phyloP scores from a whole-genome alignment of 64 coral and sea anemone species.

The Pocillopora damicornis region DNA sequence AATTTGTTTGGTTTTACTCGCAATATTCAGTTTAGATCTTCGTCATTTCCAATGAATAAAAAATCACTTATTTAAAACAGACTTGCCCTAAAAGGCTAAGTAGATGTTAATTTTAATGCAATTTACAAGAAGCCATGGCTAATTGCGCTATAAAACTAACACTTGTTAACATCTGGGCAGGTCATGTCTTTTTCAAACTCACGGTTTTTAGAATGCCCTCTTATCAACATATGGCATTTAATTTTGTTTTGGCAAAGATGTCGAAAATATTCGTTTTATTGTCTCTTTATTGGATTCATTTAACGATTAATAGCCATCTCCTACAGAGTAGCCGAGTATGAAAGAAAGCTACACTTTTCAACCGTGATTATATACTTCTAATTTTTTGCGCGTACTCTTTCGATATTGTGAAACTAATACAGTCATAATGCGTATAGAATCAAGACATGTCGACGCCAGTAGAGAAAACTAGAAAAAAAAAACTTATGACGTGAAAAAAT shows the following conservation, averaged over 20 bases:
- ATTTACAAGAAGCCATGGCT: constrained; percentile 11
- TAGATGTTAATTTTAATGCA: neutral
- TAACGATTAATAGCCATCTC: neutral
- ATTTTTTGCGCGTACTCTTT: no score
- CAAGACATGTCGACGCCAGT: no score
- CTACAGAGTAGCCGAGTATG: neutral
- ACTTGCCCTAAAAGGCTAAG: neutral
- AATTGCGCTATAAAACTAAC: neutral
- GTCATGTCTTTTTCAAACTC: neutral
- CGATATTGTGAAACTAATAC: no score
- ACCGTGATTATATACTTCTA: no score
- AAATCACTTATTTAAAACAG: neutral
- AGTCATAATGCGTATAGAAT: no score
- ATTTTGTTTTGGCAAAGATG: neutral
- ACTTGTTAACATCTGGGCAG: constrained; percentile 3
- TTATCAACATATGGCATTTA: neutral
- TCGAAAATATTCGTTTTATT: neutral
- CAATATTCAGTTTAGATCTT: neutral
- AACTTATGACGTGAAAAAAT: no score
- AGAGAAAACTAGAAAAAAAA: no score
- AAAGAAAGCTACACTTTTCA: neutral
- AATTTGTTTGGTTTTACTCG: neutral
- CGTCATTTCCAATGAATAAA: neutral
- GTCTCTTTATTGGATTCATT: neutral
- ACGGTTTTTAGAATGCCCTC: neutral